Evolutionary conservation across 2,888 invertebrate genomes (phyloP).

Genomic region (Brachynemurus nebulosus): DNA sequence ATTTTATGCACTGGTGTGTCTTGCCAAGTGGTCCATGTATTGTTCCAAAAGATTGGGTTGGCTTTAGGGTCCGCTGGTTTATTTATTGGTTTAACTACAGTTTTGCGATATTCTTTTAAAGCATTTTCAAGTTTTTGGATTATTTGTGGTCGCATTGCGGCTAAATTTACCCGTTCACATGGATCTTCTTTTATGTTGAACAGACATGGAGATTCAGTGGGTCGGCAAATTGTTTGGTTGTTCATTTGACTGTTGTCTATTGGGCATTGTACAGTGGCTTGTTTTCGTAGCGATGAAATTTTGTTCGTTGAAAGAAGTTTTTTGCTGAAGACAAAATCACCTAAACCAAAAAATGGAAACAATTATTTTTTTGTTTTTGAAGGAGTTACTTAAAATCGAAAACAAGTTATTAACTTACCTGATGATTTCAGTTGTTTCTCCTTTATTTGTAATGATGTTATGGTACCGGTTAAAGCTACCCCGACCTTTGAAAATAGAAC

Average conservation of each 20-base stretch:
- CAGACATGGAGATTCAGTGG: constrained; percentile 32
- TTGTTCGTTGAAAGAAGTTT: constrained; percentile 13
- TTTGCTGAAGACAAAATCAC: too few species aligned
- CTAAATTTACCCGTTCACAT: constrained; percentile 37
- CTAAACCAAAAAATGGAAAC: too few species aligned
- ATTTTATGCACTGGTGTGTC: constrained; percentile 26
- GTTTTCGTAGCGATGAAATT: constrained; percentile 22
- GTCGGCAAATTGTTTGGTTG: constrained; percentile 24
- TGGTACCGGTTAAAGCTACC: constrained; percentile 32
- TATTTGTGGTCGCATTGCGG: constrained; percentile 28
- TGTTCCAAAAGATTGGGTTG: constrained; percentile 38
- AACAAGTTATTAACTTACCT: too few species aligned
- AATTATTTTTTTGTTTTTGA: neutral
- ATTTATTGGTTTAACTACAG: constrained; percentile 33
- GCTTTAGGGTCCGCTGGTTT: constrained; percentile 31
- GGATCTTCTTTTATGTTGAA: constrained; percentile 37
- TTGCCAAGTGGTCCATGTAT: constrained; percentile 44
- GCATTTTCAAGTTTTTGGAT: constrained; percentile 31
- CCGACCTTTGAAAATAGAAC: constrained; percentile 34
- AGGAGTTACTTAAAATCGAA: neutral
- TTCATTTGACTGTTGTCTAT: constrained; percentile 22
- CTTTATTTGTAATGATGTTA: constrained; percentile 34
- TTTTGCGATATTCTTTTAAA: constrained; percentile 30
- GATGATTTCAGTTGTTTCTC: constrained; percentile 28
- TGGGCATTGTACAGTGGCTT: constrained; percentile 25